Evolutionary conservation across 2,888 invertebrate genomes (phyloP), one percentile per base, ranked within the genome.

Genomic region (Thalpophila matura): DNA sequence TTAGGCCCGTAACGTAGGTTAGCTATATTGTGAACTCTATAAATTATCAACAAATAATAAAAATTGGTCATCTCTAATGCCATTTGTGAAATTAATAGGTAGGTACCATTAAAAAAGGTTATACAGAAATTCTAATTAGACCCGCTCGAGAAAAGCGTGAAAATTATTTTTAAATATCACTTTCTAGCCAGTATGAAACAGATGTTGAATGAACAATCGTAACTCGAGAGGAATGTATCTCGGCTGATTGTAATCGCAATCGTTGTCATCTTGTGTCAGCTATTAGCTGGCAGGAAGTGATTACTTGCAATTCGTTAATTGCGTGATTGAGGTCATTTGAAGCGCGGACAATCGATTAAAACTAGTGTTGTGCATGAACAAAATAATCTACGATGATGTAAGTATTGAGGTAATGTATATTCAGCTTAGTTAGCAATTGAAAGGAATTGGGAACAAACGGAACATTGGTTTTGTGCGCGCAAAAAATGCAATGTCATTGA

Each of bases 271-370:
- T 71, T 42, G 22, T 38, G 29, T 29, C 10, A 37, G 20, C 20
- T 20, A 12, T 38, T 47, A 46, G 20, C 16, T 43, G n/a, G n/a
- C n/a, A 60, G 66, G 54, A 66, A 61, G 16, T 20, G 38, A 66
- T 66, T 58, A 54, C 24, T 42, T 20, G 43, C 31, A 69, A 55
- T 55, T 58, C 18, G 22, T 43, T 49, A 57, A 57, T 60, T 67
- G 20, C 62, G 9, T 46, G 46, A 74, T 74, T 49, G 12, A 59
- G 74, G 71, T 63, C 62, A 57, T 35, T 61, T 20, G 42, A 37
- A 63, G 20, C 29, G 35, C 26, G 27, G 37, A 46, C 33, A 51
- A 71, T 67, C 22, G 43, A 64, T 73, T 62, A n/a, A 22, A 51
- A 57, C 46, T 55, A 51, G 47, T 58, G 29, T 40, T 35, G 43